Evolutionary conservation across 23 tunicate genomes (phyloP).

Genomic region (Corella eumyota): DNA sequence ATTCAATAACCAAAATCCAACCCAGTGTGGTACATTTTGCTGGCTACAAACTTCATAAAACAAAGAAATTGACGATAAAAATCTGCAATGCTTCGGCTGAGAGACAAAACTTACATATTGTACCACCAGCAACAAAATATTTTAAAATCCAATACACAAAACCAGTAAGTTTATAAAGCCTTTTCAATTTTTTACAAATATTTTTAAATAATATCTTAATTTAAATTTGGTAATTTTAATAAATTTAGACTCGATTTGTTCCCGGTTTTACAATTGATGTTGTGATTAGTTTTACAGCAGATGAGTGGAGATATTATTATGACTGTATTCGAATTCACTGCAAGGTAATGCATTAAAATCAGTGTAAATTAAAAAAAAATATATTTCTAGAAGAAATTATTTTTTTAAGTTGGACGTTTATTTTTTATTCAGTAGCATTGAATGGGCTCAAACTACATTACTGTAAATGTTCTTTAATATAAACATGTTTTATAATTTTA

Average conservation of each 20-base stretch:
- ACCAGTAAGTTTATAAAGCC: conserved; percentile 16
- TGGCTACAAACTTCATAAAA: conserved; percentile 49
- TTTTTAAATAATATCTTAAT: not conserved
- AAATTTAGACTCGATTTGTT: conserved; percentile 36
- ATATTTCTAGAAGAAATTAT: no score
- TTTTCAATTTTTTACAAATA: not conserved
- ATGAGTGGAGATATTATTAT: conserved; percentile 89
- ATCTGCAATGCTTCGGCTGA: conserved; percentile 78
- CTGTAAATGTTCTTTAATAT: no score
- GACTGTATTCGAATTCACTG: conserved; percentile 78
- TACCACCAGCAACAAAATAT: conserved; percentile 70
- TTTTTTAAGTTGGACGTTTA: no score
- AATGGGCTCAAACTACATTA: no score
- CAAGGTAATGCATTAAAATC: conserved; percentile 12
- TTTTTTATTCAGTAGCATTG: no score
- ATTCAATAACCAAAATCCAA: conserved; percentile 50
- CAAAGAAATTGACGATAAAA: conserved; percentile 29
- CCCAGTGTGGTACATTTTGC: conserved; percentile 73
- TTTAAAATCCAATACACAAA: conserved; percentile 66
- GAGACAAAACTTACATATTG: conserved; percentile 54
- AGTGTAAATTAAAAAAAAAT: not conserved
- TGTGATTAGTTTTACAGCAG: conserved; percentile 40
- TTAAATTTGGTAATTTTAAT: not conserved
- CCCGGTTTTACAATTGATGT: conserved; percentile 84
- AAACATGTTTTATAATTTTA: no score